phyloP scores from a whole-genome alignment of 2,888 invertebrate genomes.

The Brachypterus glaber region DNA sequence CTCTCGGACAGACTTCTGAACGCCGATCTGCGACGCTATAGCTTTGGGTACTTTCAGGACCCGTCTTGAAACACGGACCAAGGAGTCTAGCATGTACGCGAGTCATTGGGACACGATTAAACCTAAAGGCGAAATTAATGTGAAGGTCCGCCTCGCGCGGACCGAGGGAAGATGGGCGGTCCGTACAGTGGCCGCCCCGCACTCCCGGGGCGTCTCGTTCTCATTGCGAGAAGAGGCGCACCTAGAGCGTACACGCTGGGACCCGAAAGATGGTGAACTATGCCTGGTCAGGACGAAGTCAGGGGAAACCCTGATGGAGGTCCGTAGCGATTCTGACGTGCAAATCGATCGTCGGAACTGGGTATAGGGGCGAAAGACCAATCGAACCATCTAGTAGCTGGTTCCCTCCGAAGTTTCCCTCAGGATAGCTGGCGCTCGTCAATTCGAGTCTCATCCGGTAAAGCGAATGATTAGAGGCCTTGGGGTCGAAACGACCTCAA shows the following conservation, averaged over 20 bases:
- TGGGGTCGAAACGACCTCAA: slow-evolving; percentile 60
- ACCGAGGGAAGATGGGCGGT: too few relatives aligned
- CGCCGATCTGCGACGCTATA: too few relatives aligned
- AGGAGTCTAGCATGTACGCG: too few relatives aligned
- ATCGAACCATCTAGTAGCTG: slow-evolving; percentile 72
- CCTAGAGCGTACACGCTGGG: slow-evolving; percentile 60
- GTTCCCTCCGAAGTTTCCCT: slow-evolving; percentile 69
- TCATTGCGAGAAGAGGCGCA: slow-evolving; percentile 42
- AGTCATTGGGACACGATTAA: too few relatives aligned
- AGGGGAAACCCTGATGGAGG: slow-evolving; percentile 62
- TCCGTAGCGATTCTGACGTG: slow-evolving; percentile 67
- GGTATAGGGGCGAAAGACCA: slow-evolving; percentile 63
- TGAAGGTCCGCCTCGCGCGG: too few relatives aligned
- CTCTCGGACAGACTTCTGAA: too few relatives aligned
- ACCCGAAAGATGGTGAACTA: slow-evolving; percentile 66
- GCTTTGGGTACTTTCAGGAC: too few relatives aligned
- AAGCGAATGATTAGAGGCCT: slow-evolving; percentile 68
- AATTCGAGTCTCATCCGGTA: slow-evolving; percentile 55
- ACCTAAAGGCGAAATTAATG: too few relatives aligned
- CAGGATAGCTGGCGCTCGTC: too few relatives aligned
- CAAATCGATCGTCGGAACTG: slow-evolving; percentile 71
- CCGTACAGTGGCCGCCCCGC: slow-evolving; percentile 22
- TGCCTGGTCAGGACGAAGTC: slow-evolving; percentile 61
- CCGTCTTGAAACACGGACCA: too few relatives aligned
- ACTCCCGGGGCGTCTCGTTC: slow-evolving; percentile 45